A percentile compares a stretch with the other conserved stretches of the same genome.
These are phyloP conservation scores for Leptinotarsa peninsularis DNA, from an alignment of 2,888 invertebrate species.

Conservation along the genomic window DNA sequence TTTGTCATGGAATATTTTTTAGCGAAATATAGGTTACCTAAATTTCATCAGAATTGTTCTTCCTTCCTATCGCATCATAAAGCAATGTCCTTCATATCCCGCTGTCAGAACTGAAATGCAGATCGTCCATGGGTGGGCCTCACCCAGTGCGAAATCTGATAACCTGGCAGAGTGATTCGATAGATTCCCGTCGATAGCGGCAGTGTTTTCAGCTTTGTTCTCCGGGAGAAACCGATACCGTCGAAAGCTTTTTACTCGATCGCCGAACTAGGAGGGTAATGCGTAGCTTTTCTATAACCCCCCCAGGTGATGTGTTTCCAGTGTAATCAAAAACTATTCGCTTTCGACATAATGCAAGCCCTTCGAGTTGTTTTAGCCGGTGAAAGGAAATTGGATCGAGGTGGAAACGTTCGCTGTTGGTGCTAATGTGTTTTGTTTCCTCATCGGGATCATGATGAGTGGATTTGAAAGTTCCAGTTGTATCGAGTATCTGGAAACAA, in stretches of 20 bases:
- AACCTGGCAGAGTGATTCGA: constrained; percentile 36
- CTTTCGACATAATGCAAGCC: constrained; percentile 1
- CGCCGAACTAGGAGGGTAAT: constrained; percentile 12
- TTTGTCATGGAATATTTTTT: not conserved
- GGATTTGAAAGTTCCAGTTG: not conserved
- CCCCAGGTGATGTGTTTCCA: constrained; percentile 14
- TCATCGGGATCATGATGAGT: constrained; percentile 1
- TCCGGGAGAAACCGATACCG: constrained; percentile 41
- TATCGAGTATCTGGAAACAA: not conserved
- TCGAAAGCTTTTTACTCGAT: constrained; percentile 23
- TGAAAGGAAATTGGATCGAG: constrained; percentile 15
- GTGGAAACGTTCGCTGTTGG: constrained; percentile 8
- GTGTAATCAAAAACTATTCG: constrained; percentile 19
- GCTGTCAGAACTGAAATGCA: not conserved
- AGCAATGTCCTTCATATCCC: not conserved
- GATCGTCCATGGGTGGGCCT: constrained; percentile 39
- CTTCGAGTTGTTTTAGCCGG: constrained; percentile 14
- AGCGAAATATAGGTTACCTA: no score
- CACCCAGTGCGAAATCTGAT: constrained; percentile 43
- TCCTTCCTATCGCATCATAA: not conserved
- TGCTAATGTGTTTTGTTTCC: not conserved
- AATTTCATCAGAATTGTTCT: not conserved
- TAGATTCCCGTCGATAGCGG: constrained; percentile 46
- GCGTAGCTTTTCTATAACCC: not conserved
- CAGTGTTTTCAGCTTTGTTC: constrained; percentile 50